Base-by-base conservation (phyloP, 2,113 vertebrate species). In the Propithecus coquereli region DNA sequence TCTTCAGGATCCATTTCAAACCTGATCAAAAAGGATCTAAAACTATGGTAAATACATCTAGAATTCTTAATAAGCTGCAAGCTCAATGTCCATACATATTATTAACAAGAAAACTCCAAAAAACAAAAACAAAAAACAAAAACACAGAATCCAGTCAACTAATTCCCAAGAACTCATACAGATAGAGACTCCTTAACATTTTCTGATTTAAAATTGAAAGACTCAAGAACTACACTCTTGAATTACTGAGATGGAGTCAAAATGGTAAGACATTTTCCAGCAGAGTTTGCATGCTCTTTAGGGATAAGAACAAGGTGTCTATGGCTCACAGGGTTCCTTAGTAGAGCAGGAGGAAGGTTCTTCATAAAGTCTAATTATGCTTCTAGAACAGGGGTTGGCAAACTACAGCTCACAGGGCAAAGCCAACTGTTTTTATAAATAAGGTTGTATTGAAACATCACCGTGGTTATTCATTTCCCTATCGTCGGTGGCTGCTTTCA, bases 161-260 rank as follows among this genome's bases (percentile, higher is more conserved):
- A 74, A 83, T 37, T 83, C 30, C 50, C 63, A 85, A 90, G 30
- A 79, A 43, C 32, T n/a, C 79, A 80, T 6, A 73, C 25, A 83
- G 27, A 80, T 0, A 45, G 37, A 86, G 30, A 87, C 25, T 66
- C 32, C 18, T 54, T 71, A 59, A 76, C 20, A 76, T 50, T 89
- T 88, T 92, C 83, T 63, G 10, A 85, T 34, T 87, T 54, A 93
- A 91, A 91, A 95, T 74, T 43, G 43, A 59, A 93, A 85, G 66
- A 54, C 57, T 89, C 77, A 37, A 70, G 17, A 92, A 79, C 52
- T 70, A 34, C 54, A 89, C 76, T 17, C 23, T 13, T 86, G 18
- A 77, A 76, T 68, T 87, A 87, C 34, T 66, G 54, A 54, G 11
- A 90, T 25, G 10, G 68, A 87, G 17, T 77, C 43, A 32, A 68